A percentile compares a stretch with the other conserved stretches of the same genome.
These are phyloP conservation scores for Ginglymostoma cirratum DNA, from an alignment of 2,113 vertebrate species.

Conservation along the genomic window DNA sequence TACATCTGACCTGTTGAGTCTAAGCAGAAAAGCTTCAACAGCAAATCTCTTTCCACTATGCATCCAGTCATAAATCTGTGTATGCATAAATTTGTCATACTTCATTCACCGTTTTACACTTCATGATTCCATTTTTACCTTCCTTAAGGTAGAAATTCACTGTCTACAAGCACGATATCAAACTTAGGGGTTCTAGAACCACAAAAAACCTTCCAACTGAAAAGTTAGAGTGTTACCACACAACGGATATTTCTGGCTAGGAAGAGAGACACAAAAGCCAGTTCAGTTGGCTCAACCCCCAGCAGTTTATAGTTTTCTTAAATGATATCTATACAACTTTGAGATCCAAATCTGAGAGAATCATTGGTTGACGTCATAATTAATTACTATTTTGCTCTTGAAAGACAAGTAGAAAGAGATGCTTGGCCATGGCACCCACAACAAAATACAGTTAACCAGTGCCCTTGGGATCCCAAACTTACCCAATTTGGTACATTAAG, in stretches of 20 bases:
- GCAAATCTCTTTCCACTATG: background rate
- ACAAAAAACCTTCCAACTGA: background rate
- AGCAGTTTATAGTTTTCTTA: background rate
- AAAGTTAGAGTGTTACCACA: background rate
- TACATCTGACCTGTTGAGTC: background rate
- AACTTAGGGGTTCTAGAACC: background rate
- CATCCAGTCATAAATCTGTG: background rate
- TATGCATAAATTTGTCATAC: background rate
- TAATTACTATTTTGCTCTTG: background rate
- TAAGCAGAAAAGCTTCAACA: background rate
- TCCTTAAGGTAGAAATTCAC: background rate
- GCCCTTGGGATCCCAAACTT: too few species aligned
- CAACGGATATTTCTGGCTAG: background rate
- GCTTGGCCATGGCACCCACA: too few species aligned
- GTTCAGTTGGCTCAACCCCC: background rate
- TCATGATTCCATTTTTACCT: background rate
- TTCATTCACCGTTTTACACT: background rate
- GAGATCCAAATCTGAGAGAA: background rate
- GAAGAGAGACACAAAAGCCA: background rate
- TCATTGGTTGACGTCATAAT: background rate
- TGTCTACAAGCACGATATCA: background rate
- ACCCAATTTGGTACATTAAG: too few species aligned
- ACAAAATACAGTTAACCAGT: too few species aligned
- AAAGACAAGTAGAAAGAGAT: background rate
- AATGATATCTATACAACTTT: background rate